These are phyloP conservation scores for Psittacula derbiana DNA, from an alignment of 2,797 vertebrate genomes.

Conservation along the genomic window DNA sequence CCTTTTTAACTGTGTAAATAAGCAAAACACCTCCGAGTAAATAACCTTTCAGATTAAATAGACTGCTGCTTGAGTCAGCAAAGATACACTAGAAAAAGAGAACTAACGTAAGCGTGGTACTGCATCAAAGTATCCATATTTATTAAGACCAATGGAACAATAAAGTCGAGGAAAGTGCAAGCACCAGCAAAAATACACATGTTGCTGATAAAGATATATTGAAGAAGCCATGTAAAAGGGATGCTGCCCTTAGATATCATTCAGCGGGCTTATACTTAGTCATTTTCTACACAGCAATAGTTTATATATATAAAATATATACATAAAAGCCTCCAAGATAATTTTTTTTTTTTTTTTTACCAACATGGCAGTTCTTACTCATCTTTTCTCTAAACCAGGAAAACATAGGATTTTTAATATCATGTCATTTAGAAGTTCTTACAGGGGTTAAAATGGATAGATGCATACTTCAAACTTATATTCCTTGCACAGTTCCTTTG, in stretches of 20 bases:
- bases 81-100: background rate
- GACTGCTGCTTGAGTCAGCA: constrained; percentile 22
- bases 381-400: background rate
- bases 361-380: background rate
- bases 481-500: background rate
- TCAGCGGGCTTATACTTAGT: background rate
- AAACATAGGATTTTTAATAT: background rate
- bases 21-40: background rate
- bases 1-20: background rate
- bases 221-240: background rate
- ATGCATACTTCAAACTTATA: background rate
- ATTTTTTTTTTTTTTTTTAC: background rate
- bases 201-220: background rate
- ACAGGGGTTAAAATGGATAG: background rate
- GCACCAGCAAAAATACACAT: constrained; percentile 35
- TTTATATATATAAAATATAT: background rate
- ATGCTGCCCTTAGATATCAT: background rate
- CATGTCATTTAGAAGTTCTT: background rate
- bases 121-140: constrained; percentile 41
- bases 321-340: background rate
- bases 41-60: background rate
- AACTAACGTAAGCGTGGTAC: background rate
- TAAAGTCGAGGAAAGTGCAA: constrained; percentile 31
- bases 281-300: background rate
- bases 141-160: constrained; percentile 18